These are phyloP conservation scores for Dryobates pubescens DNA, from an alignment of 2,797 vertebrate genomes.

Conservation along the genomic window DNA sequence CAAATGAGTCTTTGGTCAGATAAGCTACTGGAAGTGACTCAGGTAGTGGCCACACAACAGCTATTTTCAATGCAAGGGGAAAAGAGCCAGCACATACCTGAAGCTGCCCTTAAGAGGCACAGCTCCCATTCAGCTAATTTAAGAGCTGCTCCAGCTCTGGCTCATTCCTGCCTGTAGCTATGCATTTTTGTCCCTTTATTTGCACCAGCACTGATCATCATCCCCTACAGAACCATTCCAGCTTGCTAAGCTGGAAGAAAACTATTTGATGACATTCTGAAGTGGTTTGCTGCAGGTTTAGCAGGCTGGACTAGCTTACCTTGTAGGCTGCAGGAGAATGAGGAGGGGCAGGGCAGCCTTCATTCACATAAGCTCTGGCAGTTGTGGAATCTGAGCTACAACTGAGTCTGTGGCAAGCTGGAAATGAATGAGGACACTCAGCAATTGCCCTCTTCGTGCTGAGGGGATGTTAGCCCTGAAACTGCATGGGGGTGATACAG, in stretches of 20 bases:
- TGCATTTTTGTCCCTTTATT: neutral
- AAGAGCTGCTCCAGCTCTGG: neutral
- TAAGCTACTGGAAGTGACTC: neutral
- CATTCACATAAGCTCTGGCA: neutral
- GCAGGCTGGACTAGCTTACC: neutral
- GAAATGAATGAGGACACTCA: rapidly evolving
- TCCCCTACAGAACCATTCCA: neutral
- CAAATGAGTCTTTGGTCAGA: neutral
- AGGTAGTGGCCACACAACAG: neutral
- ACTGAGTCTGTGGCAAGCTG: rapidly evolving
- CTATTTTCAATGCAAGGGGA: neutral
- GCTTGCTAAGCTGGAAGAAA: neutral
- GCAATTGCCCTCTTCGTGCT: neutral
- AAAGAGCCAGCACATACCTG: neutral
- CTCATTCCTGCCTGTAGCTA: neutral
- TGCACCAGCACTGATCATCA: neutral
- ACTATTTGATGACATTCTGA: neutral
- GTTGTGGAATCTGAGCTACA: neutral
- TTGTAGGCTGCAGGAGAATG: neutral
- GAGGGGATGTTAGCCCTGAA: neutral
- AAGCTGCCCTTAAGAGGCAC: neutral
- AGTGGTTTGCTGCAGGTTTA: neutral
- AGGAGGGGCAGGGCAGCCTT: neutral
- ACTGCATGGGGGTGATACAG: neutral
- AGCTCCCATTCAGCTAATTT: neutral